Evolutionary conservation across 1,140 invertebrate species (phyloP).

Genomic region (Rhopalosiphum maidis): DNA sequence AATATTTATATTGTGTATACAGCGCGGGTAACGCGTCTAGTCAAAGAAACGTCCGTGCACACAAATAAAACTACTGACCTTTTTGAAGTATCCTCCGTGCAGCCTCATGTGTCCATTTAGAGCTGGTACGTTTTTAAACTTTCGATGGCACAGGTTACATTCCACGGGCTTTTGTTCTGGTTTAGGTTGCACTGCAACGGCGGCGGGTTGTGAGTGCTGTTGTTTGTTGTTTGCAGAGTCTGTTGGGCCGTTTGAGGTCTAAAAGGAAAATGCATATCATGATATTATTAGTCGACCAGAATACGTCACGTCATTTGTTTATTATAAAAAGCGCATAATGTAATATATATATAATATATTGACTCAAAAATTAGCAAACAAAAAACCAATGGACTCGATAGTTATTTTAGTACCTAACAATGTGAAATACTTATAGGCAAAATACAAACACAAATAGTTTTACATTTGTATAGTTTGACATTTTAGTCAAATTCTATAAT

Average conservation of each 20-base stretch:
- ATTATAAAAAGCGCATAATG: background rate
- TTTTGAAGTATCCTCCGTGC: slow-evolving; percentile 96
- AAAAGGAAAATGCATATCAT: background rate
- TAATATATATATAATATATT: background rate
- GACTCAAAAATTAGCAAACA: background rate
- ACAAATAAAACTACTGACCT: slow-evolving; percentile 67
- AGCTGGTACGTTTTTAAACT: slow-evolving; percentile 96
- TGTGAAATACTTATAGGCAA: background rate
- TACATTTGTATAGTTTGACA: background rate
- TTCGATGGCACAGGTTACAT: slow-evolving; percentile 91
- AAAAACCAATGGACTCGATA: background rate
- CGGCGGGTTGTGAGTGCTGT: slow-evolving; percentile 67
- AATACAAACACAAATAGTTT: background rate
- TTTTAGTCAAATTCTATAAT: background rate
- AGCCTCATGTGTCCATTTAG: slow-evolving; percentile 96
- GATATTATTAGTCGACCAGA: background rate
- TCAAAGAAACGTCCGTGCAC: background rate
- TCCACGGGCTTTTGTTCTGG: slow-evolving; percentile 77
- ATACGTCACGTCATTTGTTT: background rate
- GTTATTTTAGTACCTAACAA: background rate
- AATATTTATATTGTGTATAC: background rate
- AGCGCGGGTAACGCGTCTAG: background rate
- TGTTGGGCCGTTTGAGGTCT: slow-evolving; percentile 20
- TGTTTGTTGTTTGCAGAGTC: slow-evolving; percentile 39
- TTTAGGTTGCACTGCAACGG: slow-evolving; percentile 73